These are phyloP conservation scores for Ptilorrhoa leucosticta DNA, from an alignment of 2,113 vertebrate species.

Conservation along the genomic window DNA sequence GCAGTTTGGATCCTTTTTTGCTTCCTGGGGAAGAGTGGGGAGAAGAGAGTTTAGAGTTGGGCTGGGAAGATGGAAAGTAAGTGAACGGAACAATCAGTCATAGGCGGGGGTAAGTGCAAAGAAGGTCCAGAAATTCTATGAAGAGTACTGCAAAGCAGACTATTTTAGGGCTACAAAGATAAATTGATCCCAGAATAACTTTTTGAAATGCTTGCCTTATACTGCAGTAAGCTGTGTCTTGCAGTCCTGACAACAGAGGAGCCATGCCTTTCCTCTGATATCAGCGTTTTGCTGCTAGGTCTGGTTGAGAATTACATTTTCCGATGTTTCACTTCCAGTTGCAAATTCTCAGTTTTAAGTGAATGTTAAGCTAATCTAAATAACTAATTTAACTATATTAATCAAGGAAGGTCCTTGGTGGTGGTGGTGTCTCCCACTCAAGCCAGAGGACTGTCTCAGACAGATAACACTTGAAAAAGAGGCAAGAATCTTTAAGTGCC, in stretches of 20 bases:
- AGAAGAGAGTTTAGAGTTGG: not conserved
- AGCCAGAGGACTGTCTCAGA: not conserved
- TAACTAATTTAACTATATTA: not conserved
- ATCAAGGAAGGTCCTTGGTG: not conserved
- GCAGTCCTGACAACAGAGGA: not conserved
- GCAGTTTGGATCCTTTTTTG: not conserved
- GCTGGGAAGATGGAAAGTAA: not conserved
- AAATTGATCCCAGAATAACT: not conserved
- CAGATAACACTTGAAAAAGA: not conserved
- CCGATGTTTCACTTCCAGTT: not conserved
- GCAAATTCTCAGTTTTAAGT: not conserved
- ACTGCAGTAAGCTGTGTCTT: not conserved
- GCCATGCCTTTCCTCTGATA: not conserved
- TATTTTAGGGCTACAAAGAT: not conserved
- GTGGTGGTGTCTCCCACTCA: not conserved
- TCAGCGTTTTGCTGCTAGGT: not conserved
- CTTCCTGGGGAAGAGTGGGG: not conserved
- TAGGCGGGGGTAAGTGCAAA: not conserved
- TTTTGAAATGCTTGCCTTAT: not conserved
- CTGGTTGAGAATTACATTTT: not conserved
- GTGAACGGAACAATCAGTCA: rapidly evolving
- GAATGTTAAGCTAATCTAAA: not conserved
- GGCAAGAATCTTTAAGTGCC: not conserved
- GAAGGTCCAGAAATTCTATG: not conserved
- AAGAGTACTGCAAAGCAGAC: not conserved